Conservation (phyloP, 1,140 invertebrate genomes). For the Pristionchus pacificus region DNA sequence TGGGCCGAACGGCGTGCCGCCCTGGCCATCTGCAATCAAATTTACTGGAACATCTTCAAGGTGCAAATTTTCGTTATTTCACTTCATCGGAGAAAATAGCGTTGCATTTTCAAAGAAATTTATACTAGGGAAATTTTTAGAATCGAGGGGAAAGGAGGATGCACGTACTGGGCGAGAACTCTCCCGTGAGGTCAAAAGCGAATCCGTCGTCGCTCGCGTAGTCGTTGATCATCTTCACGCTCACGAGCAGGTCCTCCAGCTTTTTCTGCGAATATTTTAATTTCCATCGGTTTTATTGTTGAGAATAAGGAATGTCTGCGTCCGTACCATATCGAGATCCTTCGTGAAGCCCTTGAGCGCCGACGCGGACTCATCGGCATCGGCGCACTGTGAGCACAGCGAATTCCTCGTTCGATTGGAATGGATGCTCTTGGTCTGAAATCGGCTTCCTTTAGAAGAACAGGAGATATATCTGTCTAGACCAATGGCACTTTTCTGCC, state of each 20-base stretch:
- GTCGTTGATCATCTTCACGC: constrained; percentile 49
- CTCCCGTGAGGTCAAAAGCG: constrained; percentile 53
- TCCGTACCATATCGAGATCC: constrained; percentile 23
- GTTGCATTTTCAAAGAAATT: too few species aligned
- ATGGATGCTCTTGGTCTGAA: too few species aligned
- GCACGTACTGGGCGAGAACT: constrained; percentile 44
- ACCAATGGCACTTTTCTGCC: too few species aligned
- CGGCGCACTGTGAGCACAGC: neutral
- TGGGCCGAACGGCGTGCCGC: constrained; percentile 54
- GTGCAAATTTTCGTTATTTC: too few species aligned
- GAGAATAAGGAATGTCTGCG: neutral
- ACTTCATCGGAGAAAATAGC: too few species aligned
- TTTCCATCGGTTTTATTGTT: too few species aligned
- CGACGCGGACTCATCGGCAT: constrained; percentile 23
- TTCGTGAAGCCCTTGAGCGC: constrained; percentile 21
- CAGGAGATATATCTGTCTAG: too few species aligned
- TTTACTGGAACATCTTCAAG: neutral
- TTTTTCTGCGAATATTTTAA: constrained; percentile 46
- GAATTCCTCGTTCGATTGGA: constrained; percentile 21
- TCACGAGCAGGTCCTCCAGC: constrained; percentile 48
- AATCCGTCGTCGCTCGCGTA: constrained; percentile 56
- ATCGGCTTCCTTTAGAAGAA: too few species aligned
- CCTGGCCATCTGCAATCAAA: constrained; percentile 15
- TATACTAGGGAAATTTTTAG: too few species aligned
- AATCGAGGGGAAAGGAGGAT: too few species aligned